Conservation (phyloP, 2,888 invertebrate genomes). For the Diplolepis rosae region DNA sequence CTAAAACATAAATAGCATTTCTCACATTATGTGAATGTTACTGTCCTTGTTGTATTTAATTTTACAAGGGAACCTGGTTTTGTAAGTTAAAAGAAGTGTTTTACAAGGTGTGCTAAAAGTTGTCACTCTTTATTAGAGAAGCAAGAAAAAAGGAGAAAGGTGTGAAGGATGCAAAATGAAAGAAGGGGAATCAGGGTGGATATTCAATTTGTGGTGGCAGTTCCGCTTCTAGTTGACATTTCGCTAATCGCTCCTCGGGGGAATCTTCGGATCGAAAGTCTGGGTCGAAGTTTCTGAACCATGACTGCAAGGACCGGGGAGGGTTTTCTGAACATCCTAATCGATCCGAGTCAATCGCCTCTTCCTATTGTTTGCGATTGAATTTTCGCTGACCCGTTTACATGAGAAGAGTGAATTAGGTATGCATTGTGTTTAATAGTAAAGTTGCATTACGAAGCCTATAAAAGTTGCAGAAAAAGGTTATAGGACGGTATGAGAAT, state of each 20-base stretch:
- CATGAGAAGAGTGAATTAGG: constrained; percentile 1
- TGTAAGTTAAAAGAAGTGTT: too few species aligned
- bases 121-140: background rate
- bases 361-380: background rate
- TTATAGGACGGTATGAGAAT: constrained; percentile 56
- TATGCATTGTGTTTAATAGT: constrained; percentile 48
- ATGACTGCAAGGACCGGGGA: constrained; percentile 25
- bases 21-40: background rate
- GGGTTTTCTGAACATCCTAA: background rate
- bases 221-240: constrained; percentile 68
- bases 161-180: constrained; percentile 29
- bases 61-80: too few species aligned
- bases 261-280: too few species aligned
- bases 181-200: constrained; percentile 46
- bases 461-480: constrained; percentile 51
- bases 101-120: too few species aligned
- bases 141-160: background rate
- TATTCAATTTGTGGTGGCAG: constrained; percentile 63
- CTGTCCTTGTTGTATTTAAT: background rate
- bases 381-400: constrained; percentile 16
- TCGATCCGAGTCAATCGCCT: background rate
- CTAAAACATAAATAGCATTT: constrained; percentile 71
- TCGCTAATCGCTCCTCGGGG: constrained; percentile 64
- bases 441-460: constrained; percentile 41
- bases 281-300: constrained; percentile 26